Percentiles rank a stretch among this genome's conserved stretches.
Evolutionary conservation across 2,113 vertebrate genomes (phyloP).

Genomic region (Illadopsis cleaveri): DNA sequence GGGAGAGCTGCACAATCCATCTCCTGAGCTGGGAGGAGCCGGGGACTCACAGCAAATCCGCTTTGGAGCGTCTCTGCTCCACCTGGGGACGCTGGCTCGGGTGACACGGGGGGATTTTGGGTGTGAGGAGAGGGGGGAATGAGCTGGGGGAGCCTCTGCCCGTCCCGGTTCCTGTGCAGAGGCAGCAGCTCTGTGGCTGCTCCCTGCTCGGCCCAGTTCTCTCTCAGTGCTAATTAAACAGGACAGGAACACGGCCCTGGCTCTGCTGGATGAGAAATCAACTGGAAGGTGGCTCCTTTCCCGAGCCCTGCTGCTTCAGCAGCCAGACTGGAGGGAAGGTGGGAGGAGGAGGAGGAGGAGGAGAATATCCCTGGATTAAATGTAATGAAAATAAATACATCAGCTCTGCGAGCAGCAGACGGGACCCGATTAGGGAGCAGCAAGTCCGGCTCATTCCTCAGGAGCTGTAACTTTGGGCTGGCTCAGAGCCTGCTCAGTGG

Average conservation of each 20-base stretch:
- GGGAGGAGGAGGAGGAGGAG: not conserved
- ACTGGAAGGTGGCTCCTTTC: slow-evolving; percentile 39
- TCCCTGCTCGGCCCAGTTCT: not conserved
- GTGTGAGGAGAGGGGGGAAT: not conserved
- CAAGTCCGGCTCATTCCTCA: not conserved
- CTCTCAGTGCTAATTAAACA: slow-evolving; percentile 22
- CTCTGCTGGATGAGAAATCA: slow-evolving; percentile 41
- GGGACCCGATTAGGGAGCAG: not conserved
- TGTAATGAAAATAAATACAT: slow-evolving; percentile 59
- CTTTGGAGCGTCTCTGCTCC: not conserved
- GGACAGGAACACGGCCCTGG: slow-evolving; percentile 49
- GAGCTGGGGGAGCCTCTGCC: not conserved
- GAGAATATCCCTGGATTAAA: not conserved
- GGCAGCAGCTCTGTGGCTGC: not conserved
- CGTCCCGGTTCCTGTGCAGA: rapidly evolving
- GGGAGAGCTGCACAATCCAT: not conserved
- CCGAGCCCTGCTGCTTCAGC: slow-evolving; percentile 6
- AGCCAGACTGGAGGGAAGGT: not conserved
- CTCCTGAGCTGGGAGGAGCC: not conserved
- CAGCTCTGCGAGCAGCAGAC: not conserved
- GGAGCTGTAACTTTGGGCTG: not conserved
- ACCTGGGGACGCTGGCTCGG: rapidly evolving
- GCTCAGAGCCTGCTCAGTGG: not conserved
- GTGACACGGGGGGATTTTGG: rapidly evolving
- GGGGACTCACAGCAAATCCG: not conserved